Evolutionary conservation across 2,888 invertebrate species (phyloP).

Genomic region (Drosophila rubida): DNA sequence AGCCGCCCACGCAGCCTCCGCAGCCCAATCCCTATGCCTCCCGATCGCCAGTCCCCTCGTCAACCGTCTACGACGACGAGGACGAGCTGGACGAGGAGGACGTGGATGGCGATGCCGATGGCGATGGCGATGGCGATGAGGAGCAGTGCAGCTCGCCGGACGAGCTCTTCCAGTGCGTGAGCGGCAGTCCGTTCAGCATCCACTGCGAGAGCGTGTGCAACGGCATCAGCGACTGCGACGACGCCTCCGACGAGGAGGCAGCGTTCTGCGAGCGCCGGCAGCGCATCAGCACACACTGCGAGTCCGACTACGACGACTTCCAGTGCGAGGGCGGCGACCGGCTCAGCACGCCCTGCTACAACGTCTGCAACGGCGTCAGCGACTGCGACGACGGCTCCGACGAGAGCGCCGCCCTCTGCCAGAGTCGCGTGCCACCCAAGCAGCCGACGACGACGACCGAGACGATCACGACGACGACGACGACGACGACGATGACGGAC

Average conservation of each 20-base stretch:
- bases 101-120: neutral
- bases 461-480: no score
- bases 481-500: no score
- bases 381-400: conserved; percentile 87
- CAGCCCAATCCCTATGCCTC: conserved; percentile 9
- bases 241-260: conserved; percentile 29
- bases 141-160: neutral
- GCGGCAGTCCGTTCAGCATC: neutral
- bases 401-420: conserved; percentile 22
- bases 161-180: neutral
- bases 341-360: conserved; percentile 35
- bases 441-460: no score
- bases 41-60: no score
- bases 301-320: conserved; percentile 6
- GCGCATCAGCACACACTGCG: neutral
- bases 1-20: neutral
- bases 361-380: conserved; percentile 86
- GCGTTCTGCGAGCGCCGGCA: conserved; percentile 13
- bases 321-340: conserved; percentile 12
- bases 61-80: no score
- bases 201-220: conserved; percentile 18
- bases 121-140: neutral
- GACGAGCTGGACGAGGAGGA: neutral
- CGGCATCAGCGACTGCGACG: neutral
- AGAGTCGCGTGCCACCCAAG: neutral